Evolutionary conservation across 2,797 vertebrate species (phyloP).

Genomic region (Ceryle rudis): DNA sequence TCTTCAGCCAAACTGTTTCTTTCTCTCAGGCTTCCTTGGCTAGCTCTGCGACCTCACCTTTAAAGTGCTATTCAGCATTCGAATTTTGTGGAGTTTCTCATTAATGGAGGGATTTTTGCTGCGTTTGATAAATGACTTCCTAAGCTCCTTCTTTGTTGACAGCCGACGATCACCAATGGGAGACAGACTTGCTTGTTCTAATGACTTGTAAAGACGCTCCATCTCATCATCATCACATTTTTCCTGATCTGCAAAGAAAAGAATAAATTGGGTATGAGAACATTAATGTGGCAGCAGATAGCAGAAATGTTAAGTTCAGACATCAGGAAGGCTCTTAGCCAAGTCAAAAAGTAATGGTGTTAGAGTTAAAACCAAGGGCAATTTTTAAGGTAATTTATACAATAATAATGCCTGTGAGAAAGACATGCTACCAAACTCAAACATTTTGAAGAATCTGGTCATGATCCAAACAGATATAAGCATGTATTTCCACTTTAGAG

Average conservation of each 20-base stretch:
- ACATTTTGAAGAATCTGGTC: not conserved
- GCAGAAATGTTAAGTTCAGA: not conserved
- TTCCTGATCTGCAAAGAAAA: slow-evolving; percentile 67
- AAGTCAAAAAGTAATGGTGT: not conserved
- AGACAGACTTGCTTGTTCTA: slow-evolving; percentile 94
- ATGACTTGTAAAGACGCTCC: slow-evolving; percentile 92
- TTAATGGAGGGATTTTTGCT: slow-evolving; percentile 94
- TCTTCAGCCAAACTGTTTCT: not conserved
- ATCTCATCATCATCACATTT: slow-evolving; percentile 89
- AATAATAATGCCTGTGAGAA: not conserved
- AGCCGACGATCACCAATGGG: slow-evolving; percentile 93
- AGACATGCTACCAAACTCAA: not conserved
- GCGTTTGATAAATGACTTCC: slow-evolving; percentile 94
- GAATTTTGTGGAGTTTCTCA: slow-evolving; percentile 91
- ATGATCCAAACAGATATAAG: not conserved
- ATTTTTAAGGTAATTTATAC: not conserved
- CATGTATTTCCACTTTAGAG: not conserved
- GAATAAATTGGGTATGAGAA: not conserved
- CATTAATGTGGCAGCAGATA: not conserved
- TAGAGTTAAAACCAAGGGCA: not conserved
- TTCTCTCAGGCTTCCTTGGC: not conserved
- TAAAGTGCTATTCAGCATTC: slow-evolving; percentile 94
- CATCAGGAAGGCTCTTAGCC: not conserved
- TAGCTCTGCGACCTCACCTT: slow-evolving; percentile 84
- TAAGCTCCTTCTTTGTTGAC: slow-evolving; percentile 92